Percentiles rank a stretch among this genome's conserved stretches.
These are phyloP conservation scores for Esox masquinongy DNA, from an alignment of 2,797 vertebrate species.

Conservation along the genomic window DNA sequence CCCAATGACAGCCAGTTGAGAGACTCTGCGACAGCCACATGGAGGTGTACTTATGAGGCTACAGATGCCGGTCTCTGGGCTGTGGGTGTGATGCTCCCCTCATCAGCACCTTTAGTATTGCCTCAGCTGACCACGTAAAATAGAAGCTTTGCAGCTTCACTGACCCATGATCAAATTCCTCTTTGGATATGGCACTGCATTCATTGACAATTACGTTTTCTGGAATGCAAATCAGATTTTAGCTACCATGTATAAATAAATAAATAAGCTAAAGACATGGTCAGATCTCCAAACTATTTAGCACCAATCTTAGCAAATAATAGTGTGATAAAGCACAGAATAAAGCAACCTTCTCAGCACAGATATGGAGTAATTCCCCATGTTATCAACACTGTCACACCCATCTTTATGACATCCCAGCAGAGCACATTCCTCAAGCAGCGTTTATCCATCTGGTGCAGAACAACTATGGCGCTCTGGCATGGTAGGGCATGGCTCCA, in stretches of 20 bases:
- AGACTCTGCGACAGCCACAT: no score
- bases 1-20: neutral
- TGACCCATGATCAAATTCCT: no score
- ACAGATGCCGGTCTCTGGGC: no score
- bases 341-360: neutral
- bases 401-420: slow-evolving; percentile 28
- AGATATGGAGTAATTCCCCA: neutral
- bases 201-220: no score
- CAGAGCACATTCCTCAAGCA: neutral
- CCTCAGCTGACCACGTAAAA: no score
- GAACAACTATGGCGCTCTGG: neutral
- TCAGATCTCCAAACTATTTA: neutral
- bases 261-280: neutral
- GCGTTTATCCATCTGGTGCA: neutral
- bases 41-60: no score
- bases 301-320: neutral
- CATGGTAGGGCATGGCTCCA: neutral
- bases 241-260: no score
- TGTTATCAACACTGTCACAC: slow-evolving; percentile 27
- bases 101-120: no score
- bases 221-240: no score
- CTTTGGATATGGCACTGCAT: no score
- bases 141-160: no score
- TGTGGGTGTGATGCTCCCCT: no score
- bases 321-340: neutral